phyloP scores from a whole-genome alignment of 1,140 invertebrate species.

The Caenorhabditis brenneri region DNA sequence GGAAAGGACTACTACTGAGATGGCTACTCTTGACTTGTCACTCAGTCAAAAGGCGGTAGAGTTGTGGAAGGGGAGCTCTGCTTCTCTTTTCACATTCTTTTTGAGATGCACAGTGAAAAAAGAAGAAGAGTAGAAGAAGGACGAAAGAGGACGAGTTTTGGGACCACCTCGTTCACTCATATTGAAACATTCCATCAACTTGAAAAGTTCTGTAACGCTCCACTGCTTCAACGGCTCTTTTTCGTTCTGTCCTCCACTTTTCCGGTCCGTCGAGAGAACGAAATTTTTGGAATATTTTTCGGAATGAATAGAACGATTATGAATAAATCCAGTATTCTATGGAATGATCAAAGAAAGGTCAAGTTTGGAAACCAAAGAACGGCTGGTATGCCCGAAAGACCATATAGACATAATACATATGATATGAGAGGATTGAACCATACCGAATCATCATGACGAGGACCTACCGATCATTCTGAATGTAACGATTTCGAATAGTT shows the following conservation, averaged over 20 bases:
- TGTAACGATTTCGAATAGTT: too few relatives aligned
- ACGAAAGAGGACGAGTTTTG: neutral
- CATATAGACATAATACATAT: too few relatives aligned
- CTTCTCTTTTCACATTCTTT: constrained; percentile 41
- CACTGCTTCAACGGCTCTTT: constrained; percentile 9
- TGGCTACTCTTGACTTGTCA: constrained; percentile 43
- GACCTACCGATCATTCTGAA: too few relatives aligned
- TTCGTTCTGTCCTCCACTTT: neutral
- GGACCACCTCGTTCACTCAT: constrained; percentile 39
- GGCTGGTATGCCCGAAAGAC: too few relatives aligned
- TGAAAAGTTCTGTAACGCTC: constrained; percentile 41
- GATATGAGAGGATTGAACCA: too few relatives aligned
- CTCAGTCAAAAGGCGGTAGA: constrained; percentile 40
- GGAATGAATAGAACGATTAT: neutral
- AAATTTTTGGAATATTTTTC: neutral
- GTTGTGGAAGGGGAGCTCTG: neutral
- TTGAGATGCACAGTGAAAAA: constrained; percentile 33
- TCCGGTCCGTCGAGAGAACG: neutral
- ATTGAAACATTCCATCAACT: constrained; percentile 42
- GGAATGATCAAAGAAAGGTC: neutral
- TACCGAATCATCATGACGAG: too few relatives aligned
- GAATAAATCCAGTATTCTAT: neutral
- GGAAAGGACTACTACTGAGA: constrained; percentile 34
- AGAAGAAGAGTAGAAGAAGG: constrained; percentile 23
- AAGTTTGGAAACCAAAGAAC: neutral